Base-by-base conservation (phyloP, 2,888 invertebrate genomes). In the Ichneumon xanthorius region DNA sequence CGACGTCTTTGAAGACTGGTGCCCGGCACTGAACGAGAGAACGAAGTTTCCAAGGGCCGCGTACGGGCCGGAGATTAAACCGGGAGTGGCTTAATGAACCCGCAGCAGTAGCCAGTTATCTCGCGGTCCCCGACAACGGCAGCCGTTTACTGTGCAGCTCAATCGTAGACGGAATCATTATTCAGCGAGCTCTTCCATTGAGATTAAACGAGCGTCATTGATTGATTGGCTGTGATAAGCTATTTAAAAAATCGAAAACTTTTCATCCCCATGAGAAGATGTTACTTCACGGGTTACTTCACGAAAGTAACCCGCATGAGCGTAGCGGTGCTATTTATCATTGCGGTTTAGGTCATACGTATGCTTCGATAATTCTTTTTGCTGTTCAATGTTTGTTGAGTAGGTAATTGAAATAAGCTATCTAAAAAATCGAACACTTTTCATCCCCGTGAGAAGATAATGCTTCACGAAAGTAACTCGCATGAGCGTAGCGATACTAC, bases 21-120 rank as follows among this genome's bases (percentile, higher is more conserved):
- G 71, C 26, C 5, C 6, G n/a, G 72, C 58, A 72, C 68, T 67
- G 58, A 70, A 55, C 67, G 72, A 37, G 50, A 75, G 82, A 82
- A 86, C 80, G 80, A 82, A 82, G 82, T 84, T 82, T 82, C 75
- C 75, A 82, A 77, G 84, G 79, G 82, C 33, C 14, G 58, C 70
- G 80, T 78, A 67, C 82, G 82, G 81, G 79, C 86, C 86, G 87
- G 86, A 87, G 84, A 87, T 87, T 87, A 87, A 86, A 87, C 80
- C 78, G 86, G 84, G 80, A 84, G 82, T 82, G 48, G 81, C 77
- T 84, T 84, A 84, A 84, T 77, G 84, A 84, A 81, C 84, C 80
- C 84, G 67, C 80, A 80, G 77, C 80, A 37, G 58, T 68, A 50
- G 37, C 50, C 33, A 58, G 61, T 45, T 67, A 61, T 58, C 58